These are phyloP conservation scores for Volucella bombylans DNA, from an alignment of 2,888 invertebrate species.

Conservation along the genomic window DNA sequence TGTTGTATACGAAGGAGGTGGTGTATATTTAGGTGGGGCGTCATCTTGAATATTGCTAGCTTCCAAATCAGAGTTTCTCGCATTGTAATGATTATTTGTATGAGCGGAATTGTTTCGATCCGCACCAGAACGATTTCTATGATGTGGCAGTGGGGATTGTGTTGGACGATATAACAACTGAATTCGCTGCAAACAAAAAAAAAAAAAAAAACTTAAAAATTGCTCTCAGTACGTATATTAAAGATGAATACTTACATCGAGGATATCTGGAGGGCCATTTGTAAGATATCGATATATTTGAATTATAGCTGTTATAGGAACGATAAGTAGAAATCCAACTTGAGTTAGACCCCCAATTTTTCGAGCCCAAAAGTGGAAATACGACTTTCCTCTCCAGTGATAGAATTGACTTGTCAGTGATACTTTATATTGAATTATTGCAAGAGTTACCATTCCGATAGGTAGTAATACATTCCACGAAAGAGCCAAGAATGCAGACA, in stretches of 20 bases:
- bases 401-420: slow-evolving; percentile 88
- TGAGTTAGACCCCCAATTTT: slow-evolving; percentile 91
- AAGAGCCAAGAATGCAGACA: slow-evolving; percentile 88
- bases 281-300: slow-evolving; percentile 90
- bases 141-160: slow-evolving; percentile 81
- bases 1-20: slow-evolving; percentile 95
- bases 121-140: slow-evolving; percentile 72
- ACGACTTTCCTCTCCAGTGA: slow-evolving; percentile 87
- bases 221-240: neutral
- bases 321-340: slow-evolving; percentile 88
- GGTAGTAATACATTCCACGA: slow-evolving; percentile 95
- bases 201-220: neutral
- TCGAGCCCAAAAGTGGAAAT: slow-evolving; percentile 91
- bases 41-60: slow-evolving; percentile 84
- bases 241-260: slow-evolving; percentile 87
- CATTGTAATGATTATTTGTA: slow-evolving; percentile 62
- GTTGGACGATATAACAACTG: slow-evolving; percentile 92
- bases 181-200: slow-evolving; percentile 86
- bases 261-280: slow-evolving; percentile 92
- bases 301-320: slow-evolving; percentile 84
- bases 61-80: slow-evolving; percentile 70
- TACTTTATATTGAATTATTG: slow-evolving; percentile 88
- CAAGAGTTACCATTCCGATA: slow-evolving; percentile 89
- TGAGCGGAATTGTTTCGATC: slow-evolving; percentile 72
- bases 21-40: slow-evolving; percentile 96